These are phyloP conservation scores for Larimichthys polyactis DNA, from an alignment of 2,113 vertebrate genomes.

Conservation along the genomic window DNA sequence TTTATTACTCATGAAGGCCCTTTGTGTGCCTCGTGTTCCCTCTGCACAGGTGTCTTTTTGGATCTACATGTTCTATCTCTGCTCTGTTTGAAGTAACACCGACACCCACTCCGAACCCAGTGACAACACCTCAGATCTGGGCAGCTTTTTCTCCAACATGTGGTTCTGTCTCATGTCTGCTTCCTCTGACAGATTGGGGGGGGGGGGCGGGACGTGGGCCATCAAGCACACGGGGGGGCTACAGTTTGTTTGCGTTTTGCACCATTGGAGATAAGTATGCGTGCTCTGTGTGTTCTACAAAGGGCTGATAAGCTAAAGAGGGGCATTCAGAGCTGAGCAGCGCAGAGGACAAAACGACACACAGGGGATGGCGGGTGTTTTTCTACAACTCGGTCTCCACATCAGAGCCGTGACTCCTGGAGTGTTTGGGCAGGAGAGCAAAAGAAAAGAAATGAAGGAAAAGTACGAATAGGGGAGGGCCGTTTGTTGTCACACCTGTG, in stretches of 20 bases:
- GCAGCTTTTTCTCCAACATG: conserved; percentile 56
- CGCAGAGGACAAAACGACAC: conserved; percentile 33
- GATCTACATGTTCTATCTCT: conserved; percentile 45
- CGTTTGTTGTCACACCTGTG: conserved; percentile 22
- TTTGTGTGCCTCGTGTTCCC: conserved; percentile 21
- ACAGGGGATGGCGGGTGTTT: neutral
- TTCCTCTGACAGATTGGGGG: conserved; percentile 43
- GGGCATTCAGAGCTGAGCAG: conserved; percentile 16
- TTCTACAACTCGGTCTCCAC: conserved; percentile 4
- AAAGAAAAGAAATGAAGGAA: conserved; percentile 11
- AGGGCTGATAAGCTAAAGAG: conserved; percentile 65
- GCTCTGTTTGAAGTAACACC: conserved; percentile 23
- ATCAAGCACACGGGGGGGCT: conserved; percentile 35
- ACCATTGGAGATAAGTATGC: conserved; percentile 74
- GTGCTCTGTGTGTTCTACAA: conserved; percentile 56
- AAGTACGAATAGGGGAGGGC: neutral
- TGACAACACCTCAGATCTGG: conserved; percentile 49
- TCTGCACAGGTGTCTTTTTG: conserved; percentile 52
- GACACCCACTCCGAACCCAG: neutral
- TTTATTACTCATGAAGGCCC: conserved; percentile 20
- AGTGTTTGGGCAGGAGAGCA: conserved; percentile 19
- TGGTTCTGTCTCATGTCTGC: conserved; percentile 62
- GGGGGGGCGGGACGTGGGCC: conserved; percentile 12
- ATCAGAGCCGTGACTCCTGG: conserved; percentile 11
- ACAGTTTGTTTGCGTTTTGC: conserved; percentile 75